A percentile compares a stretch with the other conserved stretches of the same genome.
These are phyloP conservation scores for Promerops cafer DNA, from an alignment of 2,113 vertebrate species.

Conservation along the genomic window DNA sequence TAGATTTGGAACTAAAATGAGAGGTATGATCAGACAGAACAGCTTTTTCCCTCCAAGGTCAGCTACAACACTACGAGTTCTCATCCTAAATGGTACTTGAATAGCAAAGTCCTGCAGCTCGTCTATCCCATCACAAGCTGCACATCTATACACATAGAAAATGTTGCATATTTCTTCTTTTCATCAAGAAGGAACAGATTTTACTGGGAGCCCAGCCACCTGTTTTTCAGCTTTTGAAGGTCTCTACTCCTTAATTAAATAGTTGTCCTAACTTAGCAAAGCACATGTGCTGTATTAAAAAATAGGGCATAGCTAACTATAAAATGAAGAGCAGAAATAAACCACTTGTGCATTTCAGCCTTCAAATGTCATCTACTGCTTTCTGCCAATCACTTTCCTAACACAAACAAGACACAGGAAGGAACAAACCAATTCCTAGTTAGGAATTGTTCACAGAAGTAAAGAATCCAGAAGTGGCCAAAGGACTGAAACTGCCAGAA, in stretches of 20 bases:
- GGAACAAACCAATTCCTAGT: slow-evolving; percentile 47
- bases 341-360: not conserved
- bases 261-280: not conserved
- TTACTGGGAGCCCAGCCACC: not conserved
- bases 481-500: not conserved
- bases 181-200: not conserved
- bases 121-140: not conserved
- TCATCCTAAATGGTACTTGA: not conserved
- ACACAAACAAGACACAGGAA: not conserved
- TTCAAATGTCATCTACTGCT: not conserved
- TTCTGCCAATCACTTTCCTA: slow-evolving; percentile 28
- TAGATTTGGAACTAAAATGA: not conserved
- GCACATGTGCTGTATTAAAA: not conserved
- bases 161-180: not conserved
- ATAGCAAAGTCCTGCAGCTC: accelerated
- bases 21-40: not conserved
- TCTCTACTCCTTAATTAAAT: not conserved
- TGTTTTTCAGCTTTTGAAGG: not conserved
- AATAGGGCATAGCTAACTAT: not conserved
- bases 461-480: not conserved
- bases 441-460: slow-evolving; percentile 19
- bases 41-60: not conserved
- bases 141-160: not conserved
- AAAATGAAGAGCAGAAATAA: slow-evolving; percentile 21
- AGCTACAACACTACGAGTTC: not conserved